phyloP scores from a whole-genome alignment of 37 sponge, comb jelly and placozoan genomes.

The Bolinopsis microptera region DNA sequence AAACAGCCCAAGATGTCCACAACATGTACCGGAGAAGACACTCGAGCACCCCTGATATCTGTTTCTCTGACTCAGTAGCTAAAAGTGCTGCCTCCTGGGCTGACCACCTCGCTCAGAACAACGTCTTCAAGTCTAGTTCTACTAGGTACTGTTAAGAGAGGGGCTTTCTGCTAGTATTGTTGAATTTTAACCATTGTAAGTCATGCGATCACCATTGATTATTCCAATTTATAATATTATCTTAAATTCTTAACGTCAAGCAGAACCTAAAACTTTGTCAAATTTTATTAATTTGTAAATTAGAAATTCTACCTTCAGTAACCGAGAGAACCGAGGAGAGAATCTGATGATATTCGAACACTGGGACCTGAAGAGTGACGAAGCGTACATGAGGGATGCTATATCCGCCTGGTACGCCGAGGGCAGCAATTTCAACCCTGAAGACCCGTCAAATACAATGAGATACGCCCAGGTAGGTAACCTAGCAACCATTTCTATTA shows the following conservation, averaged over 20 bases:
- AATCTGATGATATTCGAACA: constrained; percentile 60
- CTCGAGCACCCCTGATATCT: constrained; percentile 27
- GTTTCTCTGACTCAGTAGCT: background rate
- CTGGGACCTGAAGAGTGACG: constrained; percentile 46
- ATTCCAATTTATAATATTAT: no score
- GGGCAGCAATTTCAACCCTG: background rate
- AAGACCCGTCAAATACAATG: background rate
- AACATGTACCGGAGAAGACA: constrained; percentile 40
- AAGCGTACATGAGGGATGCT: constrained; percentile 18
- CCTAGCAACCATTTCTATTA: no score
- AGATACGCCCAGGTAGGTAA: constrained; percentile 32
- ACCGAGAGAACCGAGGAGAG: constrained; percentile 45
- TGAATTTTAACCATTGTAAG: no score
- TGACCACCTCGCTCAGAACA: background rate
- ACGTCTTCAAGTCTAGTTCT: constrained; percentile 21
- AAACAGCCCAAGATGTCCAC: constrained; percentile 20
- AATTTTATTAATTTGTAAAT: no score
- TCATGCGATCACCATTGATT: no score
- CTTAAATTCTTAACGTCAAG: no score
- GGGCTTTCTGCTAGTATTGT: no score
- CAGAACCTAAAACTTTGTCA: no score
- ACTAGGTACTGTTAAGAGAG: constrained; percentile 15
- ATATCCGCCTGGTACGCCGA: background rate
- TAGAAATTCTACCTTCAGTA: no score
- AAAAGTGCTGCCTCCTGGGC: constrained; percentile 39